Evolutionary conservation across 2,888 invertebrate genomes (phyloP).

Genomic region (Silvanus unidentatus): DNA sequence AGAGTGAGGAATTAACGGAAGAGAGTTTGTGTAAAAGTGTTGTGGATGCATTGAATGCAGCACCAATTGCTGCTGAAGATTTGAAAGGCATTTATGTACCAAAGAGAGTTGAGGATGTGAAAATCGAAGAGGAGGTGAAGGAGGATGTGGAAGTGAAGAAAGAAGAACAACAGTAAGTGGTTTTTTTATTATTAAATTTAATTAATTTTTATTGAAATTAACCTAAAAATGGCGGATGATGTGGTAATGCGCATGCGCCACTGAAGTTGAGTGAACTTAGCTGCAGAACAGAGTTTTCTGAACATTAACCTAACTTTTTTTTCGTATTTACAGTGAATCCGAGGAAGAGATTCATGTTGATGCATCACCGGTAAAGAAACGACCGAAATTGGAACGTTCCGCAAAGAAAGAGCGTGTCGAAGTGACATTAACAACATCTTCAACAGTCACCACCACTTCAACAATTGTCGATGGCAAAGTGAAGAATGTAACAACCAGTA

Average conservation of each 20-base stretch:
- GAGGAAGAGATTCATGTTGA: constrained; percentile 34
- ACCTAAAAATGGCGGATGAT: no score
- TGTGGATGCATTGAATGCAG: constrained; percentile 55
- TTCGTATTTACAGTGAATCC: constrained; percentile 2
- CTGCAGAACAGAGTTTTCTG: no score
- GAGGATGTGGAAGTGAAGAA: constrained; percentile 23
- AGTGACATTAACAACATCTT: constrained; percentile 32
- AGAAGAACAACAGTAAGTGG: not conserved
- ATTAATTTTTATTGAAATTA: no score
- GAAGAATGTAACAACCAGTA: constrained; percentile 46
- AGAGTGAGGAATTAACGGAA: constrained; percentile 7
- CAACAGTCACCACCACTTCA: constrained; percentile 45
- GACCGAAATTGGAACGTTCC: constrained; percentile 35
- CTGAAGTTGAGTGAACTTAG: no score
- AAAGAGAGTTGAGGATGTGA: constrained; percentile 23
- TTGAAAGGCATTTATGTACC: constrained; percentile 37
- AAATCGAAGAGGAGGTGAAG: constrained; percentile 29
- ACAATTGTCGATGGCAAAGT: constrained; percentile 47
- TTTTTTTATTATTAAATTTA: no score
- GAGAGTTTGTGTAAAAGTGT: constrained; percentile 55
- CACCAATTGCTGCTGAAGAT: constrained; percentile 56
- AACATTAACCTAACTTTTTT: no score
- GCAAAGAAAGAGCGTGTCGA: constrained; percentile 29
- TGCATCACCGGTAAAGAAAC: constrained; percentile 47
- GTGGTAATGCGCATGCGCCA: no score